Conservation (phyloP, 2,888 invertebrate species). For the Nipponacmea schrenckii region DNA sequence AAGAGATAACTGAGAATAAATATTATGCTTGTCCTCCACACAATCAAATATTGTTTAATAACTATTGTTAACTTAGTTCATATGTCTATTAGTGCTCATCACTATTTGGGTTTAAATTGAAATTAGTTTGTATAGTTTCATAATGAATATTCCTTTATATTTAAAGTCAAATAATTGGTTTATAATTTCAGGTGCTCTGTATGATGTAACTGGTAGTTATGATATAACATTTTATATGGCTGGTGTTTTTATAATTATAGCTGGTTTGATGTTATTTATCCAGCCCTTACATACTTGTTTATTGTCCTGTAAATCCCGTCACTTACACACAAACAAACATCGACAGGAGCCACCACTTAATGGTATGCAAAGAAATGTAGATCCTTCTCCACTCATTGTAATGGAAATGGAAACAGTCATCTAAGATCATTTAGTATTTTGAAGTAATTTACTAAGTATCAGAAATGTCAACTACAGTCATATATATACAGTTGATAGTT, state of each 20-base stretch:
- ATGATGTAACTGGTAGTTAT: conserved; percentile 77
- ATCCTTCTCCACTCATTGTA: background rate
- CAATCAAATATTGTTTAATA: no score
- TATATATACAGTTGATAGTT: no score
- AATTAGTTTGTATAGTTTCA: no score
- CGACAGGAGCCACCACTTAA: background rate
- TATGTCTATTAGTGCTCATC: no score
- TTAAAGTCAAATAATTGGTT: no score
- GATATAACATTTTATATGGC: conserved; percentile 80
- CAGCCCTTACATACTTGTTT: background rate
- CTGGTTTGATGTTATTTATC: conserved; percentile 71
- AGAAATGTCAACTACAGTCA: no score
- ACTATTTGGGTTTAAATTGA: no score
- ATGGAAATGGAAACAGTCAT: background rate
- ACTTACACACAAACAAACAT: background rate
- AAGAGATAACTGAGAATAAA: no score
- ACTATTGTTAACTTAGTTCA: no score
- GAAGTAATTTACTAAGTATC: no score
- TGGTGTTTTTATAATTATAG: conserved; percentile 81
- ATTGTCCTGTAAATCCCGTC: background rate
- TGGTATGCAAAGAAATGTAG: background rate
- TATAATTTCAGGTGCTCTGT: conserved; percentile 70
- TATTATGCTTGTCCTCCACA: no score
- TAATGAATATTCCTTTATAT: no score
- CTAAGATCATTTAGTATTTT: background rate